Conservation (phyloP, 2,797 vertebrate species). For the Calcarius lapponicus region DNA sequence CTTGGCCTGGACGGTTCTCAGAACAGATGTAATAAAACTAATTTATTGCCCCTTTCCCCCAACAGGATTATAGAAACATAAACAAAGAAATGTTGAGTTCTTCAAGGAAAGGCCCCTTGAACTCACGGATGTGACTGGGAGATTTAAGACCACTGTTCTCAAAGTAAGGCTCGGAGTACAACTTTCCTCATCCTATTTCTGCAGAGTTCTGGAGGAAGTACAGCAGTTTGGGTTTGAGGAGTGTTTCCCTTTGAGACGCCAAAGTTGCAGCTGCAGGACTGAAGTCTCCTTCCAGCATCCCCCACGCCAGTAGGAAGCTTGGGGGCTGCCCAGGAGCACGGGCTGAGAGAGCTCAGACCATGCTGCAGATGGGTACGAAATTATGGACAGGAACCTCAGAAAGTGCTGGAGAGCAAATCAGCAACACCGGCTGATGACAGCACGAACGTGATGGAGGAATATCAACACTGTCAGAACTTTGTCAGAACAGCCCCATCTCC, state of each 20-base stretch:
- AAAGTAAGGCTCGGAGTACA: neutral
- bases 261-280: neutral
- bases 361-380: conserved; percentile 58
- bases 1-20: neutral
- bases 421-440: neutral
- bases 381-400: conserved; percentile 44
- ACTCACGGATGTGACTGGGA: neutral
- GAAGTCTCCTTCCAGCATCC: neutral
- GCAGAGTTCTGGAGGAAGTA: neutral
- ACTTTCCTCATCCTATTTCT: neutral
- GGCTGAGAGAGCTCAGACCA: conserved; percentile 53
- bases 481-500: neutral
- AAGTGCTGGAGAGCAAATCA: conserved; percentile 54
- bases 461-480: neutral
- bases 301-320: neutral
- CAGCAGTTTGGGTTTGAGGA: neutral
- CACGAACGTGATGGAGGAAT: accelerated
- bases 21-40: neutral
- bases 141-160: conserved; percentile 6
- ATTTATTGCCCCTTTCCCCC: neutral
- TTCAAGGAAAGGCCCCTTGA: conserved; percentile 1
- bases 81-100: conserved; percentile 30
- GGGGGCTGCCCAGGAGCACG: conserved; percentile 30
- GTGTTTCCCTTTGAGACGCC: neutral
- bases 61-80: neutral